Conservation (phyloP, 2,113 vertebrate species). For the Serilophus lunatus region DNA sequence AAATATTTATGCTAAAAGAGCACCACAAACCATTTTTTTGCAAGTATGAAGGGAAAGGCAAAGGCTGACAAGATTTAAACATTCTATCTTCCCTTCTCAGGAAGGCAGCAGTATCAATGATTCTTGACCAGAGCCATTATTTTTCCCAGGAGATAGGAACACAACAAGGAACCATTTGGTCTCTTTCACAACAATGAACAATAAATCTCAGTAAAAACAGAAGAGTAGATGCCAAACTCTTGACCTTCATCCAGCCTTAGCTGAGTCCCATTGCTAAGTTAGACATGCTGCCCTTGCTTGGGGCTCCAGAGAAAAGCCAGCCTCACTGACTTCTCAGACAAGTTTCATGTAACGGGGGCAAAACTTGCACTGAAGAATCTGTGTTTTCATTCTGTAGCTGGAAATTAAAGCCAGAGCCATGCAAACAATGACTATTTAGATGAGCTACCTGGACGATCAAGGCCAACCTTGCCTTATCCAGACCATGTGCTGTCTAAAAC, state of each 20-base stretch:
- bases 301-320: background rate
- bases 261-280: background rate
- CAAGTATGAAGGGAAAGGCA: background rate
- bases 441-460: background rate
- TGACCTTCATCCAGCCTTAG: background rate
- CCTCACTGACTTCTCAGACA: background rate
- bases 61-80: background rate
- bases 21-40: background rate
- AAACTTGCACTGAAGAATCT: background rate
- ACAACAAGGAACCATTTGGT: background rate
- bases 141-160: background rate
- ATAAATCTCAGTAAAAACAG: background rate
- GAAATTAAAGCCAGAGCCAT: background rate
- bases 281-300: background rate
- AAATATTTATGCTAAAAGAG: background rate
- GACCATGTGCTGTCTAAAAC: background rate
- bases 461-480: background rate
- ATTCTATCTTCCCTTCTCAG: background rate
- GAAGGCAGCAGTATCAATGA: background rate
- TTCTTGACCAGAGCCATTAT: background rate
- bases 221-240: conserved; percentile 7
- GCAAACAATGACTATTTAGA: fast-evolving
- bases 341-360: background rate
- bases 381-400: background rate
- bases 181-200: background rate